Evolutionary conservation across 2,797 vertebrate genomes (phyloP).

Genomic region (Squalus acanthias): DNA sequence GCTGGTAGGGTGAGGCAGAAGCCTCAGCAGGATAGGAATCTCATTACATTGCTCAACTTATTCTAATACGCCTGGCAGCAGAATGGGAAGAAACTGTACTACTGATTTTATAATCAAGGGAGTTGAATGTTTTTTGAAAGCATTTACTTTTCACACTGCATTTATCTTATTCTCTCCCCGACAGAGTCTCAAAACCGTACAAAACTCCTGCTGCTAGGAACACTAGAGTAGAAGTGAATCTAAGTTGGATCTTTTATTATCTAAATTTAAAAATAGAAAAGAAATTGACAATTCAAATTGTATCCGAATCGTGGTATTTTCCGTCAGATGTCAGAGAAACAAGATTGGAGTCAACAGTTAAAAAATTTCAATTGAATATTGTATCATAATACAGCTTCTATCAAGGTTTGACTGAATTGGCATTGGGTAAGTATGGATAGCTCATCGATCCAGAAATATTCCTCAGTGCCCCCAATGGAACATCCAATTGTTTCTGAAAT

Average conservation of each 20-base stretch:
- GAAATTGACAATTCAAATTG: neutral
- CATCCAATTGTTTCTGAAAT: neutral
- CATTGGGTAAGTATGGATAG: neutral
- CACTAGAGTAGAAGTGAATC: neutral
- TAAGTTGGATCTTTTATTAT: neutral
- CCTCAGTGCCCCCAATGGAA: neutral
- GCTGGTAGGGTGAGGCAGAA: neutral
- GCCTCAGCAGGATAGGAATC: neutral
- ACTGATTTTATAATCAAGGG: neutral
- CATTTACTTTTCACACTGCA: neutral
- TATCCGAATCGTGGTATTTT: neutral
- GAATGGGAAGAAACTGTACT: neutral
- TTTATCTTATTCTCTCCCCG: neutral
- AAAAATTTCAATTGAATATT: neutral
- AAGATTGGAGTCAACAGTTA: neutral
- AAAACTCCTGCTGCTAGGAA: neutral
- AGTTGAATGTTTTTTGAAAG: neutral
- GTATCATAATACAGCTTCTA: neutral
- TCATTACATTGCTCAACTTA: neutral
- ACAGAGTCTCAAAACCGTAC: neutral
- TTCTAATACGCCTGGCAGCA: neutral
- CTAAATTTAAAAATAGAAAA: neutral
- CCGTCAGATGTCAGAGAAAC: neutral
- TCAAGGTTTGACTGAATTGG: neutral
- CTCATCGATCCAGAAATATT: neutral